Percentiles rank a stretch among this genome's conserved stretches.
Conservation (phyloP, 1,140 invertebrate genomes). For the Wasmannia auropunctata region DNA sequence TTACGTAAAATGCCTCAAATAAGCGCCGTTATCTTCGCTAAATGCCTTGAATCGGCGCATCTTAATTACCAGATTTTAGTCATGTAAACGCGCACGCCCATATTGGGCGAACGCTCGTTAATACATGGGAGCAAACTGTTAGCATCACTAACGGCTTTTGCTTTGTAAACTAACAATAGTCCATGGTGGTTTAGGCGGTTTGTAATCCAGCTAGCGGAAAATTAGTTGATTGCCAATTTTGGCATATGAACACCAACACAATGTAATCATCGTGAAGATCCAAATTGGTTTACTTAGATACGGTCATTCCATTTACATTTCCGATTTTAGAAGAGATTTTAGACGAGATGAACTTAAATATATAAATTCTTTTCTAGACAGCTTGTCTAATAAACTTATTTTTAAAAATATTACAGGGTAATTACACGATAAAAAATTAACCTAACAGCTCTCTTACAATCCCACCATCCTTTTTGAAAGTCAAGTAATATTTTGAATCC, state of each 20-base stretch:
- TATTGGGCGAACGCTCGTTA: slow-evolving; percentile 5
- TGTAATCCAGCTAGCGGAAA: slow-evolving; percentile 11
- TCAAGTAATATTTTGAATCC: neutral
- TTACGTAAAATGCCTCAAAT: neutral
- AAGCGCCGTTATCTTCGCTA: neutral
- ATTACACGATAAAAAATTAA: neutral
- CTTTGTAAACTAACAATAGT: slow-evolving; percentile 55
- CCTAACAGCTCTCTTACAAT: neutral
- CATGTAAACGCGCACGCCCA: neutral
- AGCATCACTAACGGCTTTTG: slow-evolving; percentile 33
- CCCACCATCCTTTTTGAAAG: neutral
- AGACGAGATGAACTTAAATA: neutral
- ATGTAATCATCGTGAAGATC: neutral
- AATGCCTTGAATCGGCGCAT: neutral
- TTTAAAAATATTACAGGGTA: neutral
- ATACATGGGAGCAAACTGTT: slow-evolving; percentile 12
- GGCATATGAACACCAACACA: neutral
- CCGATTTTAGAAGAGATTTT: neutral
- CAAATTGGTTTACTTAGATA: neutral
- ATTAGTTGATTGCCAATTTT: slow-evolving; percentile 53
- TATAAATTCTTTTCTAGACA: neutral
- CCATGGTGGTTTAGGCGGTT: slow-evolving; percentile 27
- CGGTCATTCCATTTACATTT: neutral
- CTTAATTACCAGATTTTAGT: slow-evolving; percentile 43
- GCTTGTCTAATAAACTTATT: neutral